These are phyloP conservation scores for Drosophila nr. medialis DNA, from an alignment of 2,888 invertebrate genomes.

Conservation along the genomic window DNA sequence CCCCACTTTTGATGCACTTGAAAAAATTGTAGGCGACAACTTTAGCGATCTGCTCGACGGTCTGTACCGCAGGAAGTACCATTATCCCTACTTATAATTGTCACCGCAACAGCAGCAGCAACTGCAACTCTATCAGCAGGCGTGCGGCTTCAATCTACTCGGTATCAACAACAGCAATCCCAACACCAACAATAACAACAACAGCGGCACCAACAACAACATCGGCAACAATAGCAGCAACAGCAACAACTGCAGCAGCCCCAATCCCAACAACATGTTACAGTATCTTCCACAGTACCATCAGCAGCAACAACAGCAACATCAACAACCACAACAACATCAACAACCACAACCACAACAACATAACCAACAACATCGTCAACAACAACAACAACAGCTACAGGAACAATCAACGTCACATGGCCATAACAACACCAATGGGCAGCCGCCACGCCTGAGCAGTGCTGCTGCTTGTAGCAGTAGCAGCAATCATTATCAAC, in stretches of 20 bases:
- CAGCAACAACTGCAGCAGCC: conserved; percentile 37
- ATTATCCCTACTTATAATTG: conserved; percentile 85
- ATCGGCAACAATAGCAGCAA: conserved; percentile 32
- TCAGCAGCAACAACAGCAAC: conserved; percentile 32
- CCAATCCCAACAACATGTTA: conserved; percentile 31
- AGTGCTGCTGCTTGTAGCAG: conserved; percentile 38
- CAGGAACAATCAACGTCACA: conserved; percentile 32
- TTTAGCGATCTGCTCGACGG: conserved; percentile 84
- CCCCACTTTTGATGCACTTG: conserved; percentile 30
- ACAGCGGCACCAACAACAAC: conserved; percentile 40
- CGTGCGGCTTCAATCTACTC: conserved; percentile 63
- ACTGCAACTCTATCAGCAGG: conserved; percentile 73
- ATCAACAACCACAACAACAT: background rate
- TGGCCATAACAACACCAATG: conserved; percentile 38
- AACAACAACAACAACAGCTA: conserved; percentile 32
- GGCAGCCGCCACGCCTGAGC: conserved; percentile 39
- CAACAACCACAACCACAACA: conserved; percentile 28
- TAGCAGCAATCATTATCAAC: conserved; percentile 27
- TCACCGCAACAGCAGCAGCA: conserved; percentile 80
- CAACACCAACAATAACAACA: conserved; percentile 49
- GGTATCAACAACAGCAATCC: conserved; percentile 40
- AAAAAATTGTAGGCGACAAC: conserved; percentile 74
- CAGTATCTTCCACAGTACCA: conserved; percentile 22
- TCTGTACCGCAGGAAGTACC: conserved; percentile 85
- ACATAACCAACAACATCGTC: conserved; percentile 28